Percentiles rank a stretch among this genome's conserved stretches.
Evolutionary conservation across 2,888 invertebrate genomes (phyloP).

Genomic region (Lasioglossum marginatum): DNA sequence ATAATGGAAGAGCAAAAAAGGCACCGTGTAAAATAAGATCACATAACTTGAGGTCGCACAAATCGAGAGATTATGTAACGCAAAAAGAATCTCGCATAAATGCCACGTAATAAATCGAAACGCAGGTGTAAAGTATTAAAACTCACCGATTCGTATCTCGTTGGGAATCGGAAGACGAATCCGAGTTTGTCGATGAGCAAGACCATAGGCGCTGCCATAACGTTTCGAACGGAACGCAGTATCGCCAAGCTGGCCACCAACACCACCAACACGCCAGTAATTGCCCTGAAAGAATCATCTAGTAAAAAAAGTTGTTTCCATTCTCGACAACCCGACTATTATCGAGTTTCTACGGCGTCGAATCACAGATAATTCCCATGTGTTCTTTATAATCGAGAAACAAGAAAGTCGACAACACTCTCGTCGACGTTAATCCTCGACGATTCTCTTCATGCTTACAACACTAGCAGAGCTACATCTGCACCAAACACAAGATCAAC

Average conservation of each 20-base stretch:
- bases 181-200: conserved; percentile 87
- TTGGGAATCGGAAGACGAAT: conserved; percentile 87
- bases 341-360: background rate
- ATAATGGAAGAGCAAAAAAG: too few species aligned
- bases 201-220: conserved; percentile 87
- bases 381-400: background rate
- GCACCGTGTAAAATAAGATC: too few species aligned
- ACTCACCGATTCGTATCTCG: conserved; percentile 84
- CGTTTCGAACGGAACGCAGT: conserved; percentile 86
- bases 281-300: conserved; percentile 60
- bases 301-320: background rate
- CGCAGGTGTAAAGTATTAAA: background rate
- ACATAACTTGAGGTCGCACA: too few species aligned
- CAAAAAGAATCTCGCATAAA: too few species aligned
- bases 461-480: background rate
- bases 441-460: background rate
- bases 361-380: background rate
- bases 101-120: too few species aligned
- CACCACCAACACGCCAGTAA: conserved; percentile 53
- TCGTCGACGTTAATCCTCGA: background rate
- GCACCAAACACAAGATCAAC: conserved; percentile 8
- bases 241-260: conserved; percentile 72
- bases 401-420: background rate
- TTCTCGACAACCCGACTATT: background rate
- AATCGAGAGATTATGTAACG: too few species aligned